phyloP scores from a whole-genome alignment of 2,113 vertebrate species.

The Sclerurus mexicanus region DNA sequence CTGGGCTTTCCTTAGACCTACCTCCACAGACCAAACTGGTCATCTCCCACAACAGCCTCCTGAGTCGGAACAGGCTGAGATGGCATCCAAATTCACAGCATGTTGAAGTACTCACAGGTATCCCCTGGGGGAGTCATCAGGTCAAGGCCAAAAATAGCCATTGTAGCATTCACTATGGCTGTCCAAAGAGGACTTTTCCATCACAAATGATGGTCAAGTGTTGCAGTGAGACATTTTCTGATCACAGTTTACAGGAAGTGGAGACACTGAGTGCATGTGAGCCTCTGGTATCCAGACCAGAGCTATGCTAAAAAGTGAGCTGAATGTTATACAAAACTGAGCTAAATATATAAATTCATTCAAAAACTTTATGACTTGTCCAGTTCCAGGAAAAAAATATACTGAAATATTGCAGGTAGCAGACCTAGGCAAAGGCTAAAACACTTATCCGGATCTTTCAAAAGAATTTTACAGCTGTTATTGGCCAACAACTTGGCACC shows the following conservation, averaged over 20 bases:
- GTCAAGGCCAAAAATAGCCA: not conserved
- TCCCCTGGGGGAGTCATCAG: not conserved
- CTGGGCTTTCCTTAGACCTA: not conserved
- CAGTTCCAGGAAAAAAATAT: not conserved
- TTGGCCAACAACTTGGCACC: not conserved
- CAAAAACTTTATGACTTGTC: not conserved
- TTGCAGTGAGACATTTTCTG: not conserved
- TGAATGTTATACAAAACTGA: not conserved
- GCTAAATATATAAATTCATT: not conserved
- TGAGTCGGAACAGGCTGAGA: not conserved
- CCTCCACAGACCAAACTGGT: not conserved
- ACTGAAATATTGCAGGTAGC: not conserved
- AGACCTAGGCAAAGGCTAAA: not conserved
- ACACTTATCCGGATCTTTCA: not conserved
- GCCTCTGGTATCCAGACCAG: not conserved
- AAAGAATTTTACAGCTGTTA: not conserved
- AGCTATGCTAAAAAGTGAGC: not conserved
- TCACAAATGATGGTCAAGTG: not conserved
- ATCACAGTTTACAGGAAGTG: not conserved
- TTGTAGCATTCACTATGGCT: not conserved
- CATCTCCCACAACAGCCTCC: not conserved
- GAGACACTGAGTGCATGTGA: not conserved
- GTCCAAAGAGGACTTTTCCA: not conserved
- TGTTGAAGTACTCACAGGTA: not conserved
- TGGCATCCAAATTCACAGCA: not conserved